Conservation (phyloP, 2,888 invertebrate genomes). For the Melinaea marsaeus region DNA sequence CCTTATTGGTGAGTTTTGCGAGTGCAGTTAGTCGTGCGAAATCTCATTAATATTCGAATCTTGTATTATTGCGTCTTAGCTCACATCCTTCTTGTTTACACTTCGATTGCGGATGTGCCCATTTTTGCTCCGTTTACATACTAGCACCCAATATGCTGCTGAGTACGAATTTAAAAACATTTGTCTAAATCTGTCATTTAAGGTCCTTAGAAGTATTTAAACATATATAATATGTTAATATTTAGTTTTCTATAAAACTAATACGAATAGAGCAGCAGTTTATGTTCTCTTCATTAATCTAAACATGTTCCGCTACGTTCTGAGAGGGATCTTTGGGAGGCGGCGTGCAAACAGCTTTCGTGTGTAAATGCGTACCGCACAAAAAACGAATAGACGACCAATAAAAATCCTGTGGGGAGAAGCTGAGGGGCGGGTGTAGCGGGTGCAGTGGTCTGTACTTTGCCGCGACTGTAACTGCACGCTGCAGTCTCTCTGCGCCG, state of each 20-base stretch:
- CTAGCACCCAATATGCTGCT: too few species aligned
- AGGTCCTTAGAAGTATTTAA: too few species aligned
- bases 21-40: slow-evolving; percentile 73
- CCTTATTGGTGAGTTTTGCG: slow-evolving; percentile 73
- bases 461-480: slow-evolving; percentile 59
- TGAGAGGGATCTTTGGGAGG: slow-evolving; percentile 65
- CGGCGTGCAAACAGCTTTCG: slow-evolving; percentile 67
- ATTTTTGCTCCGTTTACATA: neutral
- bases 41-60: slow-evolving; percentile 72
- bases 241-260: slow-evolving; percentile 34
- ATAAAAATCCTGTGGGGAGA: slow-evolving; percentile 74
- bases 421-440: slow-evolving; percentile 70
- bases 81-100: slow-evolving; percentile 44
- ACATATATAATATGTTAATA: too few species aligned
- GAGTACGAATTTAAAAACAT: too few species aligned
- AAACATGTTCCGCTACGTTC: slow-evolving; percentile 67
- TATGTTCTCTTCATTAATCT: slow-evolving; percentile 50
- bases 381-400: slow-evolving; percentile 74
- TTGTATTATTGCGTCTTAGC: slow-evolving; percentile 64
- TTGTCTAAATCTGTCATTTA: too few species aligned
- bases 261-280: slow-evolving; percentile 44
- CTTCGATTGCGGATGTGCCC: slow-evolving; percentile 24
- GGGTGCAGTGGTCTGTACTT: slow-evolving; percentile 59
- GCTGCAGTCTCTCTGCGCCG: slow-evolving; percentile 68
- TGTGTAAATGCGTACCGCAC: slow-evolving; percentile 65